Evolutionary conservation across 1,140 invertebrate species (phyloP).

Genomic region (Bombus affinis): DNA sequence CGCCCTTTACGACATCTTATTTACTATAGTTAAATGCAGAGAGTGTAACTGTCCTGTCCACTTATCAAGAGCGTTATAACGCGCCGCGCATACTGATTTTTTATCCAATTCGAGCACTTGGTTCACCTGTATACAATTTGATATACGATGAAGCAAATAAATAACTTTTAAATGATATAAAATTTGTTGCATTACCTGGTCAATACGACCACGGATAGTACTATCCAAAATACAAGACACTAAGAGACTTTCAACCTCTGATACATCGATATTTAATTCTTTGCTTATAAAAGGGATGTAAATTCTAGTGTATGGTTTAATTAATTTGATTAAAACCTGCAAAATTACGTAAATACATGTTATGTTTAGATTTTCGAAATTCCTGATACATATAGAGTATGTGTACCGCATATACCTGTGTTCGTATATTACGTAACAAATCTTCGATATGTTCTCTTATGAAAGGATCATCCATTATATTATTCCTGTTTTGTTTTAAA

Average conservation of each 20-base stretch:
- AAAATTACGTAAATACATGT: conserved; percentile 26
- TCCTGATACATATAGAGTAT: neutral
- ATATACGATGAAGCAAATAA: neutral
- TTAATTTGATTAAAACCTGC: conserved; percentile 97
- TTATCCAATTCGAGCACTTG: conserved; percentile 95
- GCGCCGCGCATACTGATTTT: conserved; percentile 90
- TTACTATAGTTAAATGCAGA: conserved; percentile 94
- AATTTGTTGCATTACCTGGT: conserved; percentile 86
- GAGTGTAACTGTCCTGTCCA: conserved; percentile 96
- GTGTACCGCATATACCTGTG: conserved; percentile 84
- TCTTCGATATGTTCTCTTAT: conserved; percentile 99
- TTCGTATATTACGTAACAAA: conserved; percentile 97
- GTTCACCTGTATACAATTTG: conserved; percentile 86
- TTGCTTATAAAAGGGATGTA: conserved; percentile 99
- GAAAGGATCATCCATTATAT: conserved; percentile 99
- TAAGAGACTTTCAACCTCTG: conserved; percentile 97
- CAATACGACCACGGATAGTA: conserved; percentile 98
- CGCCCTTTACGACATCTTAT: conserved; percentile 90
- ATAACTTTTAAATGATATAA: neutral
- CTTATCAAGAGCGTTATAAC: conserved; percentile 97
- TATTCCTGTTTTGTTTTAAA: conserved; percentile 96
- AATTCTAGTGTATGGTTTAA: conserved; percentile 99
- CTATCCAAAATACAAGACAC: conserved; percentile 99
- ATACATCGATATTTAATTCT: conserved; percentile 97
- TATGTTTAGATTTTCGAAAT: neutral